These are phyloP conservation scores for Mastigias papua DNA, from an alignment of 30 jellyfish, hydroid and myxozoan genomes.

Conservation along the genomic window DNA sequence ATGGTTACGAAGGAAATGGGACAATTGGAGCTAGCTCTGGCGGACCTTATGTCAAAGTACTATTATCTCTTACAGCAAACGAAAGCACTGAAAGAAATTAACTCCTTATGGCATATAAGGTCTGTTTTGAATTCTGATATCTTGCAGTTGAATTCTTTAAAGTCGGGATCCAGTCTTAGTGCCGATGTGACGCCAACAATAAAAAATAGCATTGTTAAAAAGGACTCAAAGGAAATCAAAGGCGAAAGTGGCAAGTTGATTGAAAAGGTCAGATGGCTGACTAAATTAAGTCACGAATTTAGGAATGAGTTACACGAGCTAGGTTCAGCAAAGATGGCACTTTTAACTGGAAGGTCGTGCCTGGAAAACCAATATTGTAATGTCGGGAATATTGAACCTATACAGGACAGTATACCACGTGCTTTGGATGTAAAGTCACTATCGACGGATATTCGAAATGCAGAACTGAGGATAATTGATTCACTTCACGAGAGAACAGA, in stretches of 20 bases:
- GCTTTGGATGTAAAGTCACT: conserved; percentile 7
- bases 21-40: conserved; percentile 65
- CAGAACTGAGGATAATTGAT: conserved; percentile 65
- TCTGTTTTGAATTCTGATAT: conserved; percentile 67
- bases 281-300: conserved; percentile 53
- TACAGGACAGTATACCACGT: conserved; percentile 4
- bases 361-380: conserved; percentile 52
- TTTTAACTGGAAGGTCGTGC: conserved; percentile 36
- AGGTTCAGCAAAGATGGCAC: conserved; percentile 36
- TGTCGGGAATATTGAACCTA: conserved; percentile 1
- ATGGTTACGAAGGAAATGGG: conserved; percentile 74
- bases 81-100: conserved; percentile 54
- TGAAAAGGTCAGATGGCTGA: conserved; percentile 72
- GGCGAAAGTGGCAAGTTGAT: conserved; percentile 21
- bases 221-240: conserved; percentile 31
- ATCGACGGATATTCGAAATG: conserved; percentile 33
- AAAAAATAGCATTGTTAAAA: conserved; percentile 19
- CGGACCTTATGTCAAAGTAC: conserved; percentile 66
- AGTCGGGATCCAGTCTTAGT: not conserved
- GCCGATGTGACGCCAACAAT: conserved; percentile 8
- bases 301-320: conserved; percentile 56
- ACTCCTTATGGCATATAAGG: conserved; percentile 71
- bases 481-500: conserved; percentile 56
- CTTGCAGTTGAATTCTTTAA: not conserved
- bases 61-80: conserved; percentile 67